Conservation (phyloP, 2,797 vertebrate genomes). For the Glyptemys insculpta region DNA sequence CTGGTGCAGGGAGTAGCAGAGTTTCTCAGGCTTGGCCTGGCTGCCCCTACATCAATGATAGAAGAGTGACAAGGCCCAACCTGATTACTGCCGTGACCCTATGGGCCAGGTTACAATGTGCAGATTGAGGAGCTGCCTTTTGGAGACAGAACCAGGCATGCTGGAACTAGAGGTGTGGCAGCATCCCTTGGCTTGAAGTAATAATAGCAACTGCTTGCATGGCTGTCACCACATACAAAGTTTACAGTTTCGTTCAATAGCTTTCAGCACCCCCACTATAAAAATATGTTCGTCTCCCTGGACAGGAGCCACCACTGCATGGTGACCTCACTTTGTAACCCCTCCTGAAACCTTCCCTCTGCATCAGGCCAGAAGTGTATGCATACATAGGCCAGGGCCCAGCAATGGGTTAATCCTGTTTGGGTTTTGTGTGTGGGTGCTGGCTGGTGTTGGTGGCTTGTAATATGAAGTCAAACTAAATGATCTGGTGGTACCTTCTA, state of each 20-base stretch:
- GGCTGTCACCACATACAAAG: no score
- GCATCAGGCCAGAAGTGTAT: background rate
- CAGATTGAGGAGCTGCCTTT: background rate
- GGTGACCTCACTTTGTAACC: background rate
- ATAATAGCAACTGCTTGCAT: background rate
- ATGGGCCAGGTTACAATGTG: no score
- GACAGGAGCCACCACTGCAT: background rate
- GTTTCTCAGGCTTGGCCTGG: no score
- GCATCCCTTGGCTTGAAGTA: background rate
- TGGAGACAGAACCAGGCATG: no score
- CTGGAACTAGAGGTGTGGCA: no score
- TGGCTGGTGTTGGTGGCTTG: no score
- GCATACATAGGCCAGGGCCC: background rate
- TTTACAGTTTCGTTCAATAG: background rate
- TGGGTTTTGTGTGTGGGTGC: background rate
- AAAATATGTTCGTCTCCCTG: background rate
- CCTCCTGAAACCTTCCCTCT: background rate
- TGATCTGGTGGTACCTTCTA: background rate
- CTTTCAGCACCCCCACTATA: background rate
- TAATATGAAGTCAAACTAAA: background rate
- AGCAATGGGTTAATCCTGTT: background rate
- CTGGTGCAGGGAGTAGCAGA: no score
- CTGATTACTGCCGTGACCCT: no score
- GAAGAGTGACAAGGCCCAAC: no score
- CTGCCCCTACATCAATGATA: no score